Conservation (phyloP, 2,797 vertebrate genomes). For the Leptodactylus fallax region DNA sequence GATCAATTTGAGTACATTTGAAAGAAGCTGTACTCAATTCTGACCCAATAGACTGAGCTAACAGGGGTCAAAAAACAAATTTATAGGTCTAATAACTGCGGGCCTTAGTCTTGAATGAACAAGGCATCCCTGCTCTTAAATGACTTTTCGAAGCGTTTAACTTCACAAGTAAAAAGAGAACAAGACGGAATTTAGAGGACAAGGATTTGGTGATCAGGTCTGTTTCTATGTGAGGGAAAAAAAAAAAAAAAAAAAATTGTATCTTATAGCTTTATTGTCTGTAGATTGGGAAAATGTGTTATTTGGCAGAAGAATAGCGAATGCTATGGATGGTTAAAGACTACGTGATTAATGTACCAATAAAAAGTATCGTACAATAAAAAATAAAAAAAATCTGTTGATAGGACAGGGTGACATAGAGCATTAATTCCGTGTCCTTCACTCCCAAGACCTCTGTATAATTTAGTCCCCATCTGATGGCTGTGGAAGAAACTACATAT, state of each 20-base stretch:
- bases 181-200: slow-evolving; percentile 60
- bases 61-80: slow-evolving; percentile 69
- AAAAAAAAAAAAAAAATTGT: background rate
- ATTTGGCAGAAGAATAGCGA: slow-evolving; percentile 35
- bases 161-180: slow-evolving; percentile 66
- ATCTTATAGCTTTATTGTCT: slow-evolving; percentile 22
- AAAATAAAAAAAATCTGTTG: slow-evolving; percentile 76
- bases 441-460: slow-evolving; percentile 81
- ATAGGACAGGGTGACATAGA: slow-evolving; percentile 78
- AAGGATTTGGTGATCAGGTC: slow-evolving; percentile 41
- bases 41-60: slow-evolving; percentile 65
- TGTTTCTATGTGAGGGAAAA: background rate
- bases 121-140: slow-evolving; percentile 64
- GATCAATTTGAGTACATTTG: slow-evolving; percentile 69
- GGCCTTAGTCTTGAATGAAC: slow-evolving; percentile 64
- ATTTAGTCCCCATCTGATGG: slow-evolving; percentile 81
- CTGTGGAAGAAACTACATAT: slow-evolving; percentile 78
- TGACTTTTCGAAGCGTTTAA: slow-evolving; percentile 65
- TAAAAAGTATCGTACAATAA: slow-evolving; percentile 69
- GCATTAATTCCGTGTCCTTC: slow-evolving; percentile 84
- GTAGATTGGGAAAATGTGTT: background rate
- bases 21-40: slow-evolving; percentile 67
- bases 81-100: slow-evolving; percentile 65
- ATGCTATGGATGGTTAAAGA: slow-evolving; percentile 42
- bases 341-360: slow-evolving; percentile 76